phyloP scores from a whole-genome alignment of 2,113 vertebrate genomes.

The Bagarius yarrelli region DNA sequence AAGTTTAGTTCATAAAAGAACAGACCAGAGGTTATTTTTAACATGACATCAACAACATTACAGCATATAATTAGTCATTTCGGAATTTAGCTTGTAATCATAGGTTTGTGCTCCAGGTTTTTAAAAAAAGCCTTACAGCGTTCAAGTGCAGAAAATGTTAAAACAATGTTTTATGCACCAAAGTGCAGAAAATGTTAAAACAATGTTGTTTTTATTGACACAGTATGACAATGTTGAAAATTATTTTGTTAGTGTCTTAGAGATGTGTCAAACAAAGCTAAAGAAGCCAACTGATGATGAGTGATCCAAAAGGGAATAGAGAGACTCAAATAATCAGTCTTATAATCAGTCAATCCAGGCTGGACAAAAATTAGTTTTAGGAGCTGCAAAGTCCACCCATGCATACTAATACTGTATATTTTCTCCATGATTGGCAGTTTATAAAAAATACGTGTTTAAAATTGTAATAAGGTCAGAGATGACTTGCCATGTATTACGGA shows the following conservation, averaged over 20 bases:
- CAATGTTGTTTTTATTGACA: neutral
- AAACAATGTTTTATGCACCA: too few relatives aligned
- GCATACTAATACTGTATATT: neutral
- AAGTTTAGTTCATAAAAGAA: neutral
- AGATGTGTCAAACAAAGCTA: neutral
- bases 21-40: conserved; percentile 1
- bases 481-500: neutral
- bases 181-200: conserved; percentile 11
- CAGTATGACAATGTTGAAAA: neutral
- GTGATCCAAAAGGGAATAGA: neutral
- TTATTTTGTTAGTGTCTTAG: neutral
- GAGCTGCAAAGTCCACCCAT: neutral
- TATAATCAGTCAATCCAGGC: neutral
- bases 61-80: conserved; percentile 31
- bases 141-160: conserved; percentile 6
- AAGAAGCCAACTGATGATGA: neutral
- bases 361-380: neutral
- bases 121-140: neutral
- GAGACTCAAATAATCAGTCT: neutral
- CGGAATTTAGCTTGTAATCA: conserved; percentile 11
- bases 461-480: too few relatives aligned
- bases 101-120: conserved; percentile 5
- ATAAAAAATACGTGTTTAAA: neutral
- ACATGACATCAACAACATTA: conserved; percentile 11
- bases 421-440: neutral